Conservation (phyloP, 2,113 vertebrate species). For the Bagarius yarrelli region DNA sequence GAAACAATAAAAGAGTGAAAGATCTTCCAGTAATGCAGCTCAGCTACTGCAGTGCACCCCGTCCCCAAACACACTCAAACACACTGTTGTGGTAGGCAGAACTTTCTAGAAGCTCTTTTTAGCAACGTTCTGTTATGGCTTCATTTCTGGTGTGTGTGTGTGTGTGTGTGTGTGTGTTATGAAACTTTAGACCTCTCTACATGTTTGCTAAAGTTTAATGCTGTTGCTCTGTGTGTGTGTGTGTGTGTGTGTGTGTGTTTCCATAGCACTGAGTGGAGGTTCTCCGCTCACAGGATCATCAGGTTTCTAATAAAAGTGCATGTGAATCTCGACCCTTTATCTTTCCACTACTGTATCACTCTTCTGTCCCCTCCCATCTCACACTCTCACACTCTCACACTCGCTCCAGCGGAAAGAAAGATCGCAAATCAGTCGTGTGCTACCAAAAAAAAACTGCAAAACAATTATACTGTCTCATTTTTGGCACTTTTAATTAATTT, state of each 20-base stretch:
- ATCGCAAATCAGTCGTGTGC: not conserved
- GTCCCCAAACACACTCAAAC: not conserved
- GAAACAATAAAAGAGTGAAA: no score
- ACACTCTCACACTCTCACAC: no score
- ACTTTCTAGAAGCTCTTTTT: not conserved
- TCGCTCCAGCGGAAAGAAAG: no score
- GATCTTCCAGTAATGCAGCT: no score
- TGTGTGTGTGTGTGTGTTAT: not conserved
- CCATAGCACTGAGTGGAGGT: not conserved
- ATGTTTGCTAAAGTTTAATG: not conserved
- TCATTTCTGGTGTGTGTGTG: not conserved
- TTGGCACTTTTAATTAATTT: no score
- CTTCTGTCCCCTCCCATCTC: not conserved
- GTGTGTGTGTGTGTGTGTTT: not conserved
- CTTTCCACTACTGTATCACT: slow-evolving; percentile 30
- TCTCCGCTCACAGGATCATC: slow-evolving; percentile 46
- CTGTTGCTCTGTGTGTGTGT: slow-evolving; percentile 11
- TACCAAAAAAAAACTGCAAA: no score
- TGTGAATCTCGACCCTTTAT: slow-evolving; percentile 22
- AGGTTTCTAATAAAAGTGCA: slow-evolving; percentile 46
- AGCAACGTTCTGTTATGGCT: not conserved
- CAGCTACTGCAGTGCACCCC: no score
- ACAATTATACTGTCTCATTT: no score
- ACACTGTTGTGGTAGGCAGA: not conserved
- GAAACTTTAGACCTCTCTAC: not conserved